Conservation (phyloP, 1,140 invertebrate species). For the Pseudomyrmex cubaensis region DNA sequence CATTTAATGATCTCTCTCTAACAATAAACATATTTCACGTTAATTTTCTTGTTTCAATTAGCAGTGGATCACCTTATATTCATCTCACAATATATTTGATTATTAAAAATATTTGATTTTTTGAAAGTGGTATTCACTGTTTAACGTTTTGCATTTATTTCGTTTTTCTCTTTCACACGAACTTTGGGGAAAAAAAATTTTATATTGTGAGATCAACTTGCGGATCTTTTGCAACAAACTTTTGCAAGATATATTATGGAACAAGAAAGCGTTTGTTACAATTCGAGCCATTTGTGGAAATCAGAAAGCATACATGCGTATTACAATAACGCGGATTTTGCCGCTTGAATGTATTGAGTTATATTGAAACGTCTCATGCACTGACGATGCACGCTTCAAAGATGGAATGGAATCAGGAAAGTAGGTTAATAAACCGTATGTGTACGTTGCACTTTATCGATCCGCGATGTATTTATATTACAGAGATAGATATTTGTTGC, state of each 20-base stretch:
- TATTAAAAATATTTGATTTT: neutral
- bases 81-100: no score
- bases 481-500: slow-evolving; percentile 55
- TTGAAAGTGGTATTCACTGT: no score
- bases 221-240: neutral
- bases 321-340: neutral
- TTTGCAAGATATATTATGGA: neutral
- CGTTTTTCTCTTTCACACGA: neutral
- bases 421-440: slow-evolving; percentile 59
- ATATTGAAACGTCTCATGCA: slow-evolving; percentile 14
- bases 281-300: slow-evolving; percentile 7
- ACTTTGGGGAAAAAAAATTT: neutral
- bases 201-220: neutral
- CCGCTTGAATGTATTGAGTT: neutral
- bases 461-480: slow-evolving; percentile 51
- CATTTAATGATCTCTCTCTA: no score
- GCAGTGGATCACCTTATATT: no score
- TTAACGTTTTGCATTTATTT: neutral
- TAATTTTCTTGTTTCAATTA: no score
- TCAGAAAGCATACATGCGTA: neutral
- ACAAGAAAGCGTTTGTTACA: neutral
- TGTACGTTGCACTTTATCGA: slow-evolving; percentile 60
- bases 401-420: slow-evolving; percentile 53
- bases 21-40: no score
- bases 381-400: slow-evolving; percentile 37